Base-by-base conservation (phyloP, 2,888 invertebrate genomes). In the Rhorus exstirpatorius region DNA sequence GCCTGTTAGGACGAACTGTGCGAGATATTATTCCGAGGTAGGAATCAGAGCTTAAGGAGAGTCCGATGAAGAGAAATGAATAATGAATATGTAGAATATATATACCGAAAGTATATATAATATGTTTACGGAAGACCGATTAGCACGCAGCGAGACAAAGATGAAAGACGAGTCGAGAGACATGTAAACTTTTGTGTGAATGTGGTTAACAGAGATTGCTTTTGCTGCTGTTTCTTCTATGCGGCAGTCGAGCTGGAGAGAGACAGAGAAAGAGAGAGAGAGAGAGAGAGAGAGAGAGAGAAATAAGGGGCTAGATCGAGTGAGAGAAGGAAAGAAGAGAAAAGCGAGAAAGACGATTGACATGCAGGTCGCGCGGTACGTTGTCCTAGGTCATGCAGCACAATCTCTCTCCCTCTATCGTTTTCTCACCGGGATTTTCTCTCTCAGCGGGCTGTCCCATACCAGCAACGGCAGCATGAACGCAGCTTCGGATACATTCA, bases 351-450 rank as follows among this genome's bases (percentile, higher is more conserved):
- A 76, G 78, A 84, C 90, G 92, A 91, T 91, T 91, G 91, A 91
- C 92, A 92, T 92, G 92, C 92, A 92, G 91, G 90, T 92, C 91
- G 90, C 90, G 91, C 89, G 90, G 91, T 90, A 91, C 87, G 87
- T 92, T 92, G 92, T 91, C 92, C 91, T 92, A 92, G 92, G 92
- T 92, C 92, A 92, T 89, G 91, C 91, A 89, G 90, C 89, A 90
- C 90, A 89, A 89, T 89, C 87, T 88, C 86, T 31, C 74, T 60
- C 75, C 79, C 81, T 81, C 81, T 83, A 83, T 72, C 84, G 80
- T 70, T 79, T 76, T 79, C 84, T 78, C 83, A 21, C 55, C 46
- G 44, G 49, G 70, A 49, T 77, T 71, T 60, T 55, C 72, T 82
- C 70, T 75, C 60, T 76, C 46, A 19, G 8, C 65, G 71, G 19